These are phyloP conservation scores for Odontophorus gujanensis DNA, from an alignment of 2,113 vertebrate genomes.

Conservation along the genomic window DNA sequence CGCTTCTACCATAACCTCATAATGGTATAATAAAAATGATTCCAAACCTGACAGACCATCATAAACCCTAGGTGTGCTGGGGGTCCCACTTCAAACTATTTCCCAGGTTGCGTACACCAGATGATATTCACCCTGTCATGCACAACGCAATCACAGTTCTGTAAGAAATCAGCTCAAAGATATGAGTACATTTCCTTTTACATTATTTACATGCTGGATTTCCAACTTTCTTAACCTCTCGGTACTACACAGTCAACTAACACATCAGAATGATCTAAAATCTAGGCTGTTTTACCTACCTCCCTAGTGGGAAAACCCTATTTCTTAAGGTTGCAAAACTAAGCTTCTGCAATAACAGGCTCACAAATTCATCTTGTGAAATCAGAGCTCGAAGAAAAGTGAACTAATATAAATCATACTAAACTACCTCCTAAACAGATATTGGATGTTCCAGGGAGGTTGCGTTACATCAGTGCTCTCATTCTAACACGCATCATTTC, in stretches of 20 bases:
- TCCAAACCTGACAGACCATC: background rate
- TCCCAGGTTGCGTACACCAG: background rate
- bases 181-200: background rate
- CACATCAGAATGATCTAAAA: background rate
- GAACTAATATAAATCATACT: slow-evolving; percentile 5
- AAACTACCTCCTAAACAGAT: background rate
- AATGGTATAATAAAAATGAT: background rate
- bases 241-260: background rate
- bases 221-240: background rate
- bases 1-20: background rate
- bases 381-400: slow-evolving; percentile 32
- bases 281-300: background rate
- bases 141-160: background rate
- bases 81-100: background rate
- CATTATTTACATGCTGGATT: background rate
- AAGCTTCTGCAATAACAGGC: slow-evolving; percentile 13
- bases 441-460: slow-evolving; percentile 7
- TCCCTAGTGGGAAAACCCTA: background rate
- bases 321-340: slow-evolving; percentile 24
- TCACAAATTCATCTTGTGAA: slow-evolving; percentile 45
- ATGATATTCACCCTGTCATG: background rate
- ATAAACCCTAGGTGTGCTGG: background rate
- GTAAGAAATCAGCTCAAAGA: background rate
- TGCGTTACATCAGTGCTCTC: slow-evolving; percentile 20
- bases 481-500: background rate